Percentiles rank a stretch among this genome's conserved stretches.
These are phyloP conservation scores for Limnodromus scolopaceus DNA, from an alignment of 2,797 vertebrate genomes.

Conservation along the genomic window DNA sequence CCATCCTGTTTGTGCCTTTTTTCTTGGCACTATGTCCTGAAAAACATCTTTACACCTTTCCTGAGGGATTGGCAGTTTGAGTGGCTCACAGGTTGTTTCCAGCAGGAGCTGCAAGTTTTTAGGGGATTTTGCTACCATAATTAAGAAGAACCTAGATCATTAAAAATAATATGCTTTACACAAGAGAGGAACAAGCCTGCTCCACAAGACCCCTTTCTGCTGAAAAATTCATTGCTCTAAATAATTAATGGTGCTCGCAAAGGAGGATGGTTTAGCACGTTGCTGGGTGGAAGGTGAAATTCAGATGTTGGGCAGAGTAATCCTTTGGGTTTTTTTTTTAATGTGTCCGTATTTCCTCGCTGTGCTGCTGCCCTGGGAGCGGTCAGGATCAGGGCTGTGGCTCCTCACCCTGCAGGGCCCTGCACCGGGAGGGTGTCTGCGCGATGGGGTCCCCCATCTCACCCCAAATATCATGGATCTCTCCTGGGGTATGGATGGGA, in stretches of 20 bases:
- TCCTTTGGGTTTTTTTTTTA: neutral
- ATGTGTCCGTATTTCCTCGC: neutral
- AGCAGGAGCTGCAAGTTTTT: neutral
- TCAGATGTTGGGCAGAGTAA: neutral
- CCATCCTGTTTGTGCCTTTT: neutral
- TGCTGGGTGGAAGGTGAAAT: neutral
- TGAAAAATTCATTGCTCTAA: constrained; percentile 59
- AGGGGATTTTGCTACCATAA: neutral
- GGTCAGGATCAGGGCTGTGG: neutral
- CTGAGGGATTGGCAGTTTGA: neutral
- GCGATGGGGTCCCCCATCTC: neutral
- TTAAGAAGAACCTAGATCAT: constrained; percentile 41
- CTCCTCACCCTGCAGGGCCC: accelerated
- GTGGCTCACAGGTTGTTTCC: neutral
- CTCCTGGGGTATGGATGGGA: neutral
- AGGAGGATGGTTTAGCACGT: constrained; percentile 18
- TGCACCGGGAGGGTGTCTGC: neutral
- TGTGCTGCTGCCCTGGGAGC: neutral
- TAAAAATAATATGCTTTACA: constrained; percentile 49
- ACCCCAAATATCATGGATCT: neutral
- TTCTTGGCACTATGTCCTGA: neutral
- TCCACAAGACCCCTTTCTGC: constrained; percentile 49
- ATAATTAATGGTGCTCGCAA: constrained; percentile 35
- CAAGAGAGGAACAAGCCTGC: neutral
- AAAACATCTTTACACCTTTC: neutral